Conservation (phyloP, 2,888 invertebrate genomes). For the Parochlus steinenii region DNA sequence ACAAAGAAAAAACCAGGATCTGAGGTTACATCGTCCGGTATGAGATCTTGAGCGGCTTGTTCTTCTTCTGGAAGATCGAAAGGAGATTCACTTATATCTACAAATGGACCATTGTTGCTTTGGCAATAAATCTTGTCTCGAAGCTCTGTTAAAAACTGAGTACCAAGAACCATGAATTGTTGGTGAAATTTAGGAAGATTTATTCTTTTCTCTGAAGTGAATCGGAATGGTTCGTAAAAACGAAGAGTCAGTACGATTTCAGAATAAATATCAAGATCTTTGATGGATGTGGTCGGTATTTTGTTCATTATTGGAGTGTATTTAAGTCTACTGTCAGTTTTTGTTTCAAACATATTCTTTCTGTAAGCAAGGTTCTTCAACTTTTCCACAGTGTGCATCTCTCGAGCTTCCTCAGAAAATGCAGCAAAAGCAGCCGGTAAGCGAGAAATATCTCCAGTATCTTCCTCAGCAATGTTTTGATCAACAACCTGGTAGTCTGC, state of each 20-base stretch:
- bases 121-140: conserved; percentile 59
- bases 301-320: not conserved
- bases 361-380: no score
- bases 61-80: conserved; percentile 20
- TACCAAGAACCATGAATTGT: conserved; percentile 46
- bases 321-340: no score
- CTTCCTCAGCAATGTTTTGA: conserved; percentile 1
- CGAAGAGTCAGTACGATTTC: conserved; percentile 32
- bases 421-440: not conserved
- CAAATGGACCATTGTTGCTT: conserved; percentile 44
- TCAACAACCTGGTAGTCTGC: not conserved
- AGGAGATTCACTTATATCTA: conserved; percentile 41
- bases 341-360: no score
- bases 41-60: conserved; percentile 17
- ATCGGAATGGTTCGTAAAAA: conserved; percentile 33
- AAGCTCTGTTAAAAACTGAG: conserved; percentile 49
- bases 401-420: conserved; percentile 3
- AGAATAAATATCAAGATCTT: conserved; percentile 21
- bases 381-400: conserved; percentile 5
- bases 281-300: not conserved
- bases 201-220: conserved; percentile 17
- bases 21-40: conserved; percentile 14
- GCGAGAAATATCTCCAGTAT: not conserved
- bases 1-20: conserved; percentile 58
- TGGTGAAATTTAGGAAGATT: conserved; percentile 31